Percentiles rank a stretch among this genome's conserved stretches.
Conservation (phyloP, 2,113 vertebrate genomes). For the Uria lomvia region DNA sequence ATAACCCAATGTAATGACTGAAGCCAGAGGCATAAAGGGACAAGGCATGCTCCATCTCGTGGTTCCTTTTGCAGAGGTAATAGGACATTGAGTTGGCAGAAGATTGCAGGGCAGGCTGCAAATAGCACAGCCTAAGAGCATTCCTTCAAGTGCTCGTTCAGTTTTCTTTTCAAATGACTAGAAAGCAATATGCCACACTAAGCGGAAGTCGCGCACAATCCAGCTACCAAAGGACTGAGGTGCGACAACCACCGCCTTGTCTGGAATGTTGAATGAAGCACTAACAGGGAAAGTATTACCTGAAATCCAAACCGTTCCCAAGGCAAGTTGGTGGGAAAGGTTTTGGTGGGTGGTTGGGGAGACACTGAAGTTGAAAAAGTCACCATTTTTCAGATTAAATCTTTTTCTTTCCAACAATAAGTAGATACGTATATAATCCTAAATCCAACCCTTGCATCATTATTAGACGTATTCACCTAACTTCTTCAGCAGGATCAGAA, state of each 20-base stretch:
- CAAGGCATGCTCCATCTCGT: too few relatives aligned
- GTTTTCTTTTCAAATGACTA: neutral
- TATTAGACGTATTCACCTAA: neutral
- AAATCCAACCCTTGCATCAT: neutral
- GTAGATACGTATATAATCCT: neutral
- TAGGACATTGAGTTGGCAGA: neutral
- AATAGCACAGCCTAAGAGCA: neutral
- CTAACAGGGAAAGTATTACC: neutral
- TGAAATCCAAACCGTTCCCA: neutral
- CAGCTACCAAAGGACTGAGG: neutral
- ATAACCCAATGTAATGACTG: neutral
- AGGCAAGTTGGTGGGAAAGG: neutral
- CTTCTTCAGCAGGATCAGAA: neutral
- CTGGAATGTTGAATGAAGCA: neutral
- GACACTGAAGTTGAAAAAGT: neutral
- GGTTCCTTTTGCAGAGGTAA: neutral
- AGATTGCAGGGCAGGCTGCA: neutral
- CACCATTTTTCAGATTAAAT: neutral
- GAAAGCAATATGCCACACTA: neutral
- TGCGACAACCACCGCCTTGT: neutral
- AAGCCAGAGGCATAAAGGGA: neutral
- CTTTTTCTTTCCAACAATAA: neutral
- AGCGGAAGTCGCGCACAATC: neutral
- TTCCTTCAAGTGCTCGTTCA: neutral
- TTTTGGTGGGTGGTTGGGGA: accelerated